A percentile compares a stretch with the other conserved stretches of the same genome.
phyloP scores from a whole-genome alignment of 2,888 invertebrate genomes.

The Gasteruption jaculator region DNA sequence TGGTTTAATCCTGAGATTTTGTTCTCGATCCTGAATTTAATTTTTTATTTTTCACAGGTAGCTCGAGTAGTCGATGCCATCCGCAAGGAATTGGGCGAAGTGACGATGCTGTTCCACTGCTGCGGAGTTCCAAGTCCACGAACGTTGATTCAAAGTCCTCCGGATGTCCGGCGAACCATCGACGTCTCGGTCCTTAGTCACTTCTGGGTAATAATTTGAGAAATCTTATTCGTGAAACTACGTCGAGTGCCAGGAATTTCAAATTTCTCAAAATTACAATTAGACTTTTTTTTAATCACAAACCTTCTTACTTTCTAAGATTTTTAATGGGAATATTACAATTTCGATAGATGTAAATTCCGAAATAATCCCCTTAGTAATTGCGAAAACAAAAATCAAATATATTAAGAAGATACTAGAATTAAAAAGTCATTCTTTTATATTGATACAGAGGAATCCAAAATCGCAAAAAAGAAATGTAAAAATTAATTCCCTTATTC shows the following conservation, averaged over 20 bases:
- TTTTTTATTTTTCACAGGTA: conserved; percentile 40
- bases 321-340: no score
- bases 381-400: no score
- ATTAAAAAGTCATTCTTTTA: no score
- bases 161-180: conserved; percentile 56
- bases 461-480: conserved; percentile 4
- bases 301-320: not conserved
- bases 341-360: no score
- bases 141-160: conserved; percentile 55
- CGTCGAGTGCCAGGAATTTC: no score
- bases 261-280: no score
- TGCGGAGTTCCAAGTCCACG: conserved; percentile 63
- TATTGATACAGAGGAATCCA: no score
- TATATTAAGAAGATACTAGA: no score
- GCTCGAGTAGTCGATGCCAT: conserved; percentile 51
- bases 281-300: not conserved
- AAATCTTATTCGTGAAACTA: no score
- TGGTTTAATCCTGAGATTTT: conserved; percentile 1
- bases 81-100: conserved; percentile 55
- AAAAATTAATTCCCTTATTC: no score
- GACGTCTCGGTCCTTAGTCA: conserved; percentile 61
- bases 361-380: no score
- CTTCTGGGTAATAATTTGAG: conserved; percentile 61
- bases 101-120: conserved; percentile 63
- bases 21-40: conserved; percentile 6